Evolutionary conservation across 2,113 vertebrate genomes (phyloP).

Genomic region (Eretmochelys imbricata): DNA sequence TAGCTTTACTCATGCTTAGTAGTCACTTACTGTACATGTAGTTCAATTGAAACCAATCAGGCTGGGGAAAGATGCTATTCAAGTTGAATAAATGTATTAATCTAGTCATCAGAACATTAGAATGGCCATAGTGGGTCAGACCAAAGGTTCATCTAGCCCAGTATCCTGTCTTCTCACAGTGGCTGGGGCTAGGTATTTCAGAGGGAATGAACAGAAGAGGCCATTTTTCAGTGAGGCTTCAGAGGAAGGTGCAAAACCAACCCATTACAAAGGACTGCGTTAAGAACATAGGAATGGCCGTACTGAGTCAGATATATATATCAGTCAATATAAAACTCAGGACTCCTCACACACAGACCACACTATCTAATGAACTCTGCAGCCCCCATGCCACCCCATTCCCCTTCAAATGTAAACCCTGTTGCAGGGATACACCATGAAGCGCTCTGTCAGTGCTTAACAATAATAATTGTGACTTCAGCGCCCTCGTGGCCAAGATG

Average conservation of each 20-base stretch:
- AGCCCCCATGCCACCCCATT: not conserved
- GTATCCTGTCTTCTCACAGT: not conserved
- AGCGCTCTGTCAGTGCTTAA: not conserved
- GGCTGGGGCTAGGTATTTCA: not conserved
- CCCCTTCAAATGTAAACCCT: not conserved
- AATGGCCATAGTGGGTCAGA: not conserved
- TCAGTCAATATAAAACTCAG: not conserved
- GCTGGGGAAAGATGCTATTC: not conserved
- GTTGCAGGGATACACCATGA: not conserved
- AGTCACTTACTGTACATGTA: not conserved
- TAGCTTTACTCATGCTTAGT: not conserved
- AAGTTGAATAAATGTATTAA: not conserved
- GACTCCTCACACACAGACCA: not conserved
- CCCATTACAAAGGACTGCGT: not conserved
- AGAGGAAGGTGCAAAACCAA: not conserved
- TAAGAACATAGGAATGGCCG: not conserved
- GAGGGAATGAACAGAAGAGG: not conserved
- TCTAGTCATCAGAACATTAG: not conserved
- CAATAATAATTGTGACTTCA: not conserved
- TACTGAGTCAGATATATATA: not conserved
- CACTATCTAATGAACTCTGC: not conserved
- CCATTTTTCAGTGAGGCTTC: not conserved
- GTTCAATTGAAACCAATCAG: not conserved
- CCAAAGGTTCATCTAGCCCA: not conserved
- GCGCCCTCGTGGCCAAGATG: too few species aligned